Evolutionary conservation across 2,888 invertebrate genomes (phyloP).

Genomic region (Gastracanthus pulcherrimus): DNA sequence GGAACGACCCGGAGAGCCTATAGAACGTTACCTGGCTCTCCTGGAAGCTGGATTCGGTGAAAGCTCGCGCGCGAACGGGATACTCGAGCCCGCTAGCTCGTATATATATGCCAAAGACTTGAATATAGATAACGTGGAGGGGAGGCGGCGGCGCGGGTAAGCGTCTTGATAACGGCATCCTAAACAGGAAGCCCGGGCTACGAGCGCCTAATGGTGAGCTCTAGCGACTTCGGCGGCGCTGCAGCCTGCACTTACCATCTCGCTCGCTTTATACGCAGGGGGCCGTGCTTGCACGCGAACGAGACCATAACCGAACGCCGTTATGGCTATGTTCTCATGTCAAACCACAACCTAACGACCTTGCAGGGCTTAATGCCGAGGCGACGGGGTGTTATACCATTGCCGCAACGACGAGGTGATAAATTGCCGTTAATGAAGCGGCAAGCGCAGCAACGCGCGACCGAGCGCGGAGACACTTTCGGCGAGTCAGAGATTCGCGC

Average conservation of each 20-base stretch:
- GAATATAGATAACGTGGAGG: constrained; percentile 18
- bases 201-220: constrained; percentile 65
- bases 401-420: constrained; percentile 63
- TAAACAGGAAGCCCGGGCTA: constrained; percentile 63
- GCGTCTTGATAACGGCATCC: constrained; percentile 69
- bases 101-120: neutral
- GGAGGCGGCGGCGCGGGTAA: constrained; percentile 53
- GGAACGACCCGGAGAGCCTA: neutral
- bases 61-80: neutral
- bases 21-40: neutral
- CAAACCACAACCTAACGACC: constrained; percentile 76
- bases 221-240: neutral
- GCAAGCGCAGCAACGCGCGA: neutral
- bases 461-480: neutral
- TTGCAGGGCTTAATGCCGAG: constrained; percentile 71
- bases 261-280: constrained; percentile 34
- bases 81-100: neutral
- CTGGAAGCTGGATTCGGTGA: neutral
- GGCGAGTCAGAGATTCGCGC: neutral
- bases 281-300: neutral
- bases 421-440: constrained; percentile 73
- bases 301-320: constrained; percentile 70
- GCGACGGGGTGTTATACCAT: neutral
- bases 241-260: neutral
- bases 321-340: constrained; percentile 70